phyloP scores from a whole-genome alignment of 2,888 invertebrate species.

The Nomada goodeniana region DNA sequence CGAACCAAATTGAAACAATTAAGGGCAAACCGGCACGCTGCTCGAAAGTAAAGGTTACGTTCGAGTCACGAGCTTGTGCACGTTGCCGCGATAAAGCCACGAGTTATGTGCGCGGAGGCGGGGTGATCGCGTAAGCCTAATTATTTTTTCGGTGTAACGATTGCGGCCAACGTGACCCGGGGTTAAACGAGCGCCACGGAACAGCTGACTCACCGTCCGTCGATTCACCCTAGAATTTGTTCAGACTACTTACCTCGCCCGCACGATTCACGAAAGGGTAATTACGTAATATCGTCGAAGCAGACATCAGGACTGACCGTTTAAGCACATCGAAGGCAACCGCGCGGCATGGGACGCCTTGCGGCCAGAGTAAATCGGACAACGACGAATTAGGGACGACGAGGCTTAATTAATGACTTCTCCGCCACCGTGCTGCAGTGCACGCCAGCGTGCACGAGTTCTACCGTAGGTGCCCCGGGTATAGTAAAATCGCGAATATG shows the following conservation, averaged over 20 bases:
- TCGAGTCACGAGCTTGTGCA: slow-evolving; percentile 17
- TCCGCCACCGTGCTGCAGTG: slow-evolving; percentile 17
- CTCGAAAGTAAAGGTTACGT: slow-evolving; percentile 56
- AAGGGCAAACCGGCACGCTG: slow-evolving; percentile 60
- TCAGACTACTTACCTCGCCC: slow-evolving; percentile 36
- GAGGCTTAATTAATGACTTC: slow-evolving; percentile 38
- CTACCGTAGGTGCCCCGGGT: background rate
- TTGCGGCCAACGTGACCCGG: slow-evolving; percentile 49
- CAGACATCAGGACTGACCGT: slow-evolving; percentile 47
- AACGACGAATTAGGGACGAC: slow-evolving; percentile 48
- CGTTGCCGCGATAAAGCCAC: slow-evolving; percentile 10
- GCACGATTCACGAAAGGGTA: slow-evolving; percentile 25
- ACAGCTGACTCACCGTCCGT: slow-evolving; percentile 38
- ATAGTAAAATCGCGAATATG: slow-evolving; percentile 3
- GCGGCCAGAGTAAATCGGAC: slow-evolving; percentile 42
- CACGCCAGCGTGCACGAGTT: slow-evolving; percentile 6
- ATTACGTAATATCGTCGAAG: slow-evolving; percentile 56
- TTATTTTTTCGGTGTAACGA: slow-evolving; percentile 66
- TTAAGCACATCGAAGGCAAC: slow-evolving; percentile 40
- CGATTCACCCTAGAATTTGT: slow-evolving; percentile 19
- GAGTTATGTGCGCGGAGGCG: slow-evolving; percentile 7
- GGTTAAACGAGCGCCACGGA: slow-evolving; percentile 46
- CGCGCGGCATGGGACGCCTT: slow-evolving; percentile 22
- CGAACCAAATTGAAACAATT: slow-evolving; percentile 74
- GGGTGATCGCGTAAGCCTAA: slow-evolving; percentile 30